These are phyloP conservation scores for Pseudocheirus occidentalis DNA, from an alignment of 2,797 vertebrate species.

Conservation along the genomic window DNA sequence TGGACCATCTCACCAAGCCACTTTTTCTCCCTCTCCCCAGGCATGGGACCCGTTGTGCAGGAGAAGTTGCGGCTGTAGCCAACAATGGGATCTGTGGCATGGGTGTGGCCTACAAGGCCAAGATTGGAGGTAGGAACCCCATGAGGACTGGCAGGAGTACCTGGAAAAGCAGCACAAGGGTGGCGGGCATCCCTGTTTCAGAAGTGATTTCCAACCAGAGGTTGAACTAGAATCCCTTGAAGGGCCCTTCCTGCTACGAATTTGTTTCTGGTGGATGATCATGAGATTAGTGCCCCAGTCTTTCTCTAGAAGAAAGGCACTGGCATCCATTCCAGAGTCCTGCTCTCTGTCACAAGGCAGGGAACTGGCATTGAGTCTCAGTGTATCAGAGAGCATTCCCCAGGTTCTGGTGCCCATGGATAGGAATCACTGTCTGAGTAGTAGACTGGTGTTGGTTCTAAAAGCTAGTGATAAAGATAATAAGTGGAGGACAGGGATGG, in stretches of 20 bases:
- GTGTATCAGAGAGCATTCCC: not conserved
- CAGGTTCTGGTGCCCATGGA: not conserved
- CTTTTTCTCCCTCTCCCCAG: conserved; percentile 75
- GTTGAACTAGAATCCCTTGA: not conserved
- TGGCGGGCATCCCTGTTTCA: not conserved
- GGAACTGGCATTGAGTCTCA: not conserved
- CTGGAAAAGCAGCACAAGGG: not conserved
- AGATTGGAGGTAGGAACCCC: conserved; percentile 87
- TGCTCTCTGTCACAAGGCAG: not conserved
- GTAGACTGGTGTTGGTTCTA: not conserved
- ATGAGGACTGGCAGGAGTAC: accelerated
- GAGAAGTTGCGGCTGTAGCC: conserved; percentile 90
- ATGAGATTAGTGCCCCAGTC: not conserved
- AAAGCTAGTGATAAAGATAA: not conserved
- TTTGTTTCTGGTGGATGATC: not conserved
- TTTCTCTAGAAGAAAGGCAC: not conserved
- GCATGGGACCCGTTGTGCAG: conserved; percentile 93
- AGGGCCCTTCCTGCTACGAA: not conserved
- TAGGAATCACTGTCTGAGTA: not conserved
- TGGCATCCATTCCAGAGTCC: not conserved
- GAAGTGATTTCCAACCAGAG: not conserved
- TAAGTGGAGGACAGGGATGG: not conserved
- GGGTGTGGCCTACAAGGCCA: conserved; percentile 90
- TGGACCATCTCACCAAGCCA: not conserved
- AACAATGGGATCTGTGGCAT: conserved; percentile 90